Conservation (phyloP, 2,113 vertebrate genomes). For the Hymenochirus boettgeri region DNA sequence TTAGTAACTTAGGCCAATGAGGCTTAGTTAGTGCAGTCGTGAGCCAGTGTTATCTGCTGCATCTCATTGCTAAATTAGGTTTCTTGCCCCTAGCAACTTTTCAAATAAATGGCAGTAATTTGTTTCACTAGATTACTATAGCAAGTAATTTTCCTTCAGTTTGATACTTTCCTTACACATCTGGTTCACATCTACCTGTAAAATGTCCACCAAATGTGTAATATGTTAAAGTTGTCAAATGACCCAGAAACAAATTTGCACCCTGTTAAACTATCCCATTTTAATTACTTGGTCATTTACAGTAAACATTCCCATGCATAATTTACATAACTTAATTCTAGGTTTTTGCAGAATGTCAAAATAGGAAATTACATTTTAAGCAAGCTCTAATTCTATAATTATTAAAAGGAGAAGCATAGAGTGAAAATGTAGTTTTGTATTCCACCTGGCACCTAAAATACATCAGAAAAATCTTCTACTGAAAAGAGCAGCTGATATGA, state of each 20-base stretch:
- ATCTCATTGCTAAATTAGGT: too few relatives aligned
- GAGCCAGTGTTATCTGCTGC: too few relatives aligned
- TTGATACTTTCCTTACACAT: conserved; percentile 58
- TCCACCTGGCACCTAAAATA: too few relatives aligned
- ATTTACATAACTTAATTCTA: background rate
- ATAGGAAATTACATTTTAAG: conserved; percentile 16
- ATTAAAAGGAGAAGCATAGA: too few relatives aligned
- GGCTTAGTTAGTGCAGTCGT: too few relatives aligned
- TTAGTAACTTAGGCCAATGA: too few relatives aligned
- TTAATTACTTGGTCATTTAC: conserved; percentile 50
- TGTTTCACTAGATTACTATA: conserved; percentile 50
- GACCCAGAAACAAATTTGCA: conserved; percentile 58
- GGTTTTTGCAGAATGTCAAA: conserved; percentile 17
- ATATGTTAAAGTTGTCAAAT: conserved; percentile 56
- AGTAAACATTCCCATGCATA: conserved; percentile 24
- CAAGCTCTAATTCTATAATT: too few relatives aligned
- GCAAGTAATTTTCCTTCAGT: conserved; percentile 58
- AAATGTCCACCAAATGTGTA: conserved; percentile 67
- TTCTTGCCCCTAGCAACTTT: too few relatives aligned
- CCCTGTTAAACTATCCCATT: conserved; percentile 56
- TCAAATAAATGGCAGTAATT: too few relatives aligned
- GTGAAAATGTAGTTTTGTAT: too few relatives aligned
- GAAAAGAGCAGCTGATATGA: too few relatives aligned
- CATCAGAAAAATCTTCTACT: too few relatives aligned
- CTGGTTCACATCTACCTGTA: conserved; percentile 64